Conservation (phyloP, 2,888 invertebrate genomes). For the Dasypogon diadema region DNA sequence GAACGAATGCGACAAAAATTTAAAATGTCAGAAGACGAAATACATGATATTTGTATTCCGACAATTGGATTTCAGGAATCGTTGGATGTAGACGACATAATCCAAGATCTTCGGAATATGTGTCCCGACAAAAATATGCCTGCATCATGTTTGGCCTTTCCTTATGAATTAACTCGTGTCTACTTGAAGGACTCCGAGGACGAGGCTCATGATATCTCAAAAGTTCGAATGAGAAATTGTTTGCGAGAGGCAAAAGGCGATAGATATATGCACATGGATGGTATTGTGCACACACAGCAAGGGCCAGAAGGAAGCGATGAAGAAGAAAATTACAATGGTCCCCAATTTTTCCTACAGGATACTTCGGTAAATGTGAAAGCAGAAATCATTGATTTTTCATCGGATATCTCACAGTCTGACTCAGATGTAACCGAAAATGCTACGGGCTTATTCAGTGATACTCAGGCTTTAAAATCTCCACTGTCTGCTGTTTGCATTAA, state of each 20-base stretch:
- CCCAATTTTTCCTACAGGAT: neutral
- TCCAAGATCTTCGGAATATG: constrained; percentile 37
- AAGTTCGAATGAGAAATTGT: constrained; percentile 27
- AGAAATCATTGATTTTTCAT: neutral
- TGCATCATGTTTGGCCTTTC: neutral
- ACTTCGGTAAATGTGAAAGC: neutral
- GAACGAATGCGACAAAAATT: constrained; percentile 44
- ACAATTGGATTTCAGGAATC: constrained; percentile 10
- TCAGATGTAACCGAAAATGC: neutral
- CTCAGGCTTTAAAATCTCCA: neutral
- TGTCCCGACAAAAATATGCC: neutral
- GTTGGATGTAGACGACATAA: constrained; percentile 51
- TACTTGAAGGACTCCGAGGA: neutral
- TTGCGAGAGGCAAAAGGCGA: constrained; percentile 7
- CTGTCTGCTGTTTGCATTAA: neutral
- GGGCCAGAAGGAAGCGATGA: neutral
- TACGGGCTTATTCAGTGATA: neutral
- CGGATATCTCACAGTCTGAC: neutral
- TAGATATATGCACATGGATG: constrained; percentile 9
- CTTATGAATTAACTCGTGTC: constrained; percentile 7
- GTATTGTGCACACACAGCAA: neutral
- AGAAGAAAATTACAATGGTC: neutral
- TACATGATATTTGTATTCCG: neutral
- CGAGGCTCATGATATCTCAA: constrained; percentile 7
- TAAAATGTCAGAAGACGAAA: constrained; percentile 29